A percentile compares a stretch with the other conserved stretches of the same genome.
phyloP scores from a whole-genome alignment of 1,140 invertebrate species.

The Schmidtea mediterranea region DNA sequence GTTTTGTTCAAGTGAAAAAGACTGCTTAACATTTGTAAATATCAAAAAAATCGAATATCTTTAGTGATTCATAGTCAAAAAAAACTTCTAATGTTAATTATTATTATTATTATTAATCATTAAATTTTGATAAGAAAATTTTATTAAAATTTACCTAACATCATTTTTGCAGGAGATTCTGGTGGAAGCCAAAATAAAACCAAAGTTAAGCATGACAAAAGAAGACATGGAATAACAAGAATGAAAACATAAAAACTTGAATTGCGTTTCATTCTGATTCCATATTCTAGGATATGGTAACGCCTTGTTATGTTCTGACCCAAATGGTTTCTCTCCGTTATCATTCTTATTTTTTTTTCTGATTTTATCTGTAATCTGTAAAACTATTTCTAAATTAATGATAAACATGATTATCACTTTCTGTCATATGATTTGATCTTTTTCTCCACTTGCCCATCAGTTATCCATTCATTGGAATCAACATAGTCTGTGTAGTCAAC shows the following conservation, averaged over 20 bases:
- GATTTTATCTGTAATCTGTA: neutral
- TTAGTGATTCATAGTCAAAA: too few relatives aligned
- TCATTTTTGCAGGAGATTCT: conserved; percentile 11
- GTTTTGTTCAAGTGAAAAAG: too few relatives aligned
- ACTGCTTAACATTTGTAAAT: too few relatives aligned
- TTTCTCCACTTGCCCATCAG: conserved; percentile 4
- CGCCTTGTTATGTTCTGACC: neutral
- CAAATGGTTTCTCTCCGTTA: neutral
- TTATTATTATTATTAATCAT: too few relatives aligned
- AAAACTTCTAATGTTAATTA: too few relatives aligned
- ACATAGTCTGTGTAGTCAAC: conserved; percentile 6
- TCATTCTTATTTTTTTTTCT: neutral
- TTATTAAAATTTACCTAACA: conserved; percentile 7
- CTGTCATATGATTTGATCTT: neutral
- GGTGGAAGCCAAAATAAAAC: conserved; percentile 13
- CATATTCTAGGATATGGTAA: neutral
- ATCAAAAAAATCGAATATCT: too few relatives aligned
- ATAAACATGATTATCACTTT: too few relatives aligned
- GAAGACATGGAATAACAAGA: conserved; percentile 11
- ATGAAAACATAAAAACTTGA: conserved; percentile 10
- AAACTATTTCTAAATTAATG: neutral
- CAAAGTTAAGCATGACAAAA: conserved; percentile 10
- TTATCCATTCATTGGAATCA: conserved; percentile 4
- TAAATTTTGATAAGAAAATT: too few relatives aligned
- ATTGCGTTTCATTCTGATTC: neutral